A percentile compares a stretch with the other conserved stretches of the same genome.
Conservation (phyloP, 1,140 invertebrate species). For the Papilio machaon region DNA sequence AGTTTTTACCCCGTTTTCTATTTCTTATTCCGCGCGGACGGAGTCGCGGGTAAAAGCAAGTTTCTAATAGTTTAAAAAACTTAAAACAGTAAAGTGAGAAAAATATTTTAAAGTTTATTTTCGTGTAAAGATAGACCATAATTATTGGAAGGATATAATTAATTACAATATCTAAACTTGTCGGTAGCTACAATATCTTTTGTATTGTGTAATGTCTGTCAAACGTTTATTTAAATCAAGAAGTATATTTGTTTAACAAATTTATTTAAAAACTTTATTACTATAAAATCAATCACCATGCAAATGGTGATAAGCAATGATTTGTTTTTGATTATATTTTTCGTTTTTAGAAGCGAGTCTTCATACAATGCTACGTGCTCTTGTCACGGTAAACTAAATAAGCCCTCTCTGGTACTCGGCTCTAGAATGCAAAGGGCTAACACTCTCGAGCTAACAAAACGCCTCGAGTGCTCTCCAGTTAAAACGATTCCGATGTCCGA, state of each 20-base stretch:
- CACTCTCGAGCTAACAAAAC: conserved; percentile 66
- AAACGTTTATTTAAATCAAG: too few relatives aligned
- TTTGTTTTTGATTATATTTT: conserved; percentile 1
- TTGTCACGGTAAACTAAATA: conserved; percentile 61
- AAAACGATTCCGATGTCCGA: conserved; percentile 73
- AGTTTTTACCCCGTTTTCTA: too few relatives aligned
- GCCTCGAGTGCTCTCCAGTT: conserved; percentile 60
- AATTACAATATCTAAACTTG: too few relatives aligned
- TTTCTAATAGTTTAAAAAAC: too few relatives aligned
- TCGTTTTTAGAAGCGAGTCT: conserved; percentile 20
- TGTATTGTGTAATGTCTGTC: too few relatives aligned
- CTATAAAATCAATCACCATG: conserved; percentile 32
- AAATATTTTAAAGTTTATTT: too few relatives aligned
- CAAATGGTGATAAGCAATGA: conserved; percentile 14
- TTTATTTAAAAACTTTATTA: conserved; percentile 25
- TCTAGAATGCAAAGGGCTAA: conserved; percentile 63
- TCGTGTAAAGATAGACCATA: too few relatives aligned
- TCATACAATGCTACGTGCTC: conserved; percentile 43
- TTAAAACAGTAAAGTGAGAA: too few relatives aligned
- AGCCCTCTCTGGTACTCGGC: conserved; percentile 47
- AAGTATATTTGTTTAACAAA: background rate
- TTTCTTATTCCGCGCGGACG: too few relatives aligned
- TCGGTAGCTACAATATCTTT: too few relatives aligned
- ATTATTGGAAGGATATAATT: too few relatives aligned
- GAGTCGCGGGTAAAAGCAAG: too few relatives aligned